Base-by-base conservation (phyloP, 2,797 vertebrate species). In the Sebastes dallii region DNA sequence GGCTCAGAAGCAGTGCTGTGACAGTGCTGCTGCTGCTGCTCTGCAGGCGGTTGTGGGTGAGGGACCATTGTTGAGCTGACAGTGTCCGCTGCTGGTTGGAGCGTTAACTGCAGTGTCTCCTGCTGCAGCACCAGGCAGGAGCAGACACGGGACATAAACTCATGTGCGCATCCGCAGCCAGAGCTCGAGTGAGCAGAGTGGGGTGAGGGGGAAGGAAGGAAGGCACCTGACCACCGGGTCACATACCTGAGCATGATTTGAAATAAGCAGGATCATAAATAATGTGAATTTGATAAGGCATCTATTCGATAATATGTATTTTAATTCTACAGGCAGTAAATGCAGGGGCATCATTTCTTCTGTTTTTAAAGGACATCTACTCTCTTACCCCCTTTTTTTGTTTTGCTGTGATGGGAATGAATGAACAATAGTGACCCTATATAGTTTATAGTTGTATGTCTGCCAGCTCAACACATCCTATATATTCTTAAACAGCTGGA, bases 11-110 rank as follows among this genome's bases (percentile, higher is more conserved):
- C 6, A 10, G 24, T 55, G 61, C 64, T 72, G 77, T 75, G 82
- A 46, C 67, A 39, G 55, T 59, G 71, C 42, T 18, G 71, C 79
- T 59, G 71, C 16, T 20, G 71, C 80, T 78, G 61, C 32, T 78
- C 22, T 79, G 75, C 34, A 20, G 18, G 30, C 56, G 54, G 83
- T 20, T 72, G 59, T 66, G 83, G 77, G 4, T 72, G 78, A 78
- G 73, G 70, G 78, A 77, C 83, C 86, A 95, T 96, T 95, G 93
- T 91, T 95, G 91, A 86, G 92, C 94, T 95, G 94, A 96, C 93
- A 96, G 95, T 95, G 95, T 96, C 95, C 94, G 82, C 96, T 96
- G 92, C 95, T 94, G 96, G 96, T 65, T 84, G 92, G 36, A 94
- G 87, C 69, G 77, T 81, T 93, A 92, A 96, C 94, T 96, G 95